Percentiles rank a stretch among this genome's conserved stretches.
Conservation (phyloP, 1,140 invertebrate species). For the Drosophila tani region DNA sequence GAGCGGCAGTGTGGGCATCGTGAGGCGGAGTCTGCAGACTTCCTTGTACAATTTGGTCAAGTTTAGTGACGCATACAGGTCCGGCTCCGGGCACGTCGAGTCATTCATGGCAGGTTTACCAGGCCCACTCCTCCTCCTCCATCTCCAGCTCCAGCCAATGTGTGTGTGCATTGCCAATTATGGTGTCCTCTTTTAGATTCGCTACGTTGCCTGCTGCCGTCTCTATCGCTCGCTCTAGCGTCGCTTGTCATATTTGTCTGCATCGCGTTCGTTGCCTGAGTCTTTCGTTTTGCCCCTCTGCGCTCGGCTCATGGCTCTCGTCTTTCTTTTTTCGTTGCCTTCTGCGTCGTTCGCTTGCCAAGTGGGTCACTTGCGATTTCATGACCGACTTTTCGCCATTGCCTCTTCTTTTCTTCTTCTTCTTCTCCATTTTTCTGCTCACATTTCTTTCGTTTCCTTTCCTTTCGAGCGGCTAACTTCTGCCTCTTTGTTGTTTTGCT, state of each 20-base stretch:
- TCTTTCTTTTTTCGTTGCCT: slow-evolving; percentile 13
- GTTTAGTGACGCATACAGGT: slow-evolving; percentile 79
- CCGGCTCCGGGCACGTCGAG: slow-evolving; percentile 64
- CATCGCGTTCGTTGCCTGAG: slow-evolving; percentile 74
- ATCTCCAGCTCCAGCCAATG: neutral
- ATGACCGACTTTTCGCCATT: slow-evolving; percentile 76
- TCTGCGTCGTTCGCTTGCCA: slow-evolving; percentile 69
- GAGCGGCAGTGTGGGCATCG: neutral
- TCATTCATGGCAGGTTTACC: slow-evolving; percentile 61
- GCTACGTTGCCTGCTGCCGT: slow-evolving; percentile 50
- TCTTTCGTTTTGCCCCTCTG: slow-evolving; percentile 64
- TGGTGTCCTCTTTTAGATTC: slow-evolving; percentile 81
- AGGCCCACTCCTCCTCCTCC: slow-evolving; percentile 7
- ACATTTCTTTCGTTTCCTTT: slow-evolving; percentile 44
- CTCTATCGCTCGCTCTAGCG: slow-evolving; percentile 61
- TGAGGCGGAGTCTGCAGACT: slow-evolving; percentile 51
- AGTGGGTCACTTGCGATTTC: slow-evolving; percentile 83
- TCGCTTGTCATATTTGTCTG: slow-evolving; percentile 78
- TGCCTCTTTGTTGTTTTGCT: slow-evolving; percentile 38
- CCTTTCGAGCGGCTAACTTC: slow-evolving; percentile 30
- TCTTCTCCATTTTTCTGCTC: slow-evolving; percentile 20
- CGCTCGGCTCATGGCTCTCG: slow-evolving; percentile 15
- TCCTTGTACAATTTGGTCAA: slow-evolving; percentile 81
- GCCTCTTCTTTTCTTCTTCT: slow-evolving; percentile 37
- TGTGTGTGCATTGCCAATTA: slow-evolving; percentile 76